These are phyloP conservation scores for Sesia bembeciformis DNA, from an alignment of 2,888 invertebrate species.

Conservation along the genomic window DNA sequence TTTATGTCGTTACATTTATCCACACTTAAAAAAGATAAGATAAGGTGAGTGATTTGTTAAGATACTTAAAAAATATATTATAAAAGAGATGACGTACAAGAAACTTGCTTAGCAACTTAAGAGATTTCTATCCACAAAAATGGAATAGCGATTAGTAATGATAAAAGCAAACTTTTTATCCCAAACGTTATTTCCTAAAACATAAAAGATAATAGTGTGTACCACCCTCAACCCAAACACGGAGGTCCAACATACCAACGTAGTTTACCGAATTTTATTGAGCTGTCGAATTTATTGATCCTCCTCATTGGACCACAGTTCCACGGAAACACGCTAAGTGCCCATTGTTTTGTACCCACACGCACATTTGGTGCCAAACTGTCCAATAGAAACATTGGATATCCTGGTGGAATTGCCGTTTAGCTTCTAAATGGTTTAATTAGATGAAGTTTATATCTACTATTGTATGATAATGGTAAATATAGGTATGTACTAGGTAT, in stretches of 20 bases:
- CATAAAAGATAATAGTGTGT: background rate
- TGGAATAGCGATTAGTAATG: too few relatives aligned
- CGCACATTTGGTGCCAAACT: constrained; percentile 5
- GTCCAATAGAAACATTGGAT: constrained; percentile 22
- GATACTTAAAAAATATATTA: too few relatives aligned
- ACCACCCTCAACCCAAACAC: background rate
- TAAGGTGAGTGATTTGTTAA: too few relatives aligned
- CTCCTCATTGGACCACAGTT: background rate
- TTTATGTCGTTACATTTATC: too few relatives aligned
- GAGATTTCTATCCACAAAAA: too few relatives aligned
- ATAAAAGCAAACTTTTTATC: too few relatives aligned
- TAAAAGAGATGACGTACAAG: too few relatives aligned
- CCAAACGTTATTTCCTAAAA: too few relatives aligned
- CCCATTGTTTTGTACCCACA: constrained; percentile 16
- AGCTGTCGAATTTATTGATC: constrained; percentile 26
- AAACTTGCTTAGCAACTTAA: too few relatives aligned
- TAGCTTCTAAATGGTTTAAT: constrained; percentile 41
- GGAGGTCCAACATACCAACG: constrained; percentile 2
- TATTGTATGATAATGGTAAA: too few relatives aligned
- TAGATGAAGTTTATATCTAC: constrained; percentile 10
- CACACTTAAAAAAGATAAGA: too few relatives aligned
- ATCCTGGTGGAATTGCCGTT: constrained; percentile 29
- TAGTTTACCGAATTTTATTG: constrained; percentile 12
- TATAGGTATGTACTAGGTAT: too few relatives aligned
- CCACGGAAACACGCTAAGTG: constrained; percentile 6